A percentile compares a stretch with the other conserved stretches of the same genome.
Evolutionary conservation across 2,113 vertebrate species (phyloP).

Genomic region (Euleptes europaea): DNA sequence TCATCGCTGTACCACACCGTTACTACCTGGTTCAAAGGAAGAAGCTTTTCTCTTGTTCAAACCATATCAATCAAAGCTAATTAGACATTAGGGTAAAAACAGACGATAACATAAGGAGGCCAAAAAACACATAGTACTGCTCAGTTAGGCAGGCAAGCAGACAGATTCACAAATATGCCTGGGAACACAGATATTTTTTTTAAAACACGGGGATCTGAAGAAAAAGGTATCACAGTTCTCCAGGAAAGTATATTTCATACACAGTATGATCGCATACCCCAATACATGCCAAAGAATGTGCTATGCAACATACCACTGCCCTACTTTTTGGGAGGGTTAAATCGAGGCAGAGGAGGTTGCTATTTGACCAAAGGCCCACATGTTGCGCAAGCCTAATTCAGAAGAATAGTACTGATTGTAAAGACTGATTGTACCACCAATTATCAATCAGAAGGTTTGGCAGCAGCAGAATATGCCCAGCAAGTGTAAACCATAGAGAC

Average conservation of each 20-base stretch:
- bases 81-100: not conserved
- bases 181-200: not conserved
- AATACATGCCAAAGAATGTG: not conserved
- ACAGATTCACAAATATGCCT: not conserved
- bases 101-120: not conserved
- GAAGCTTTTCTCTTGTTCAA: conserved; percentile 6
- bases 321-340: not conserved
- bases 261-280: not conserved
- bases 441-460: not conserved
- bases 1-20: not conserved
- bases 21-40: conserved; percentile 17
- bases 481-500: not conserved
- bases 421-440: not conserved
- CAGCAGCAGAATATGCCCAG: not conserved
- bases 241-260: not conserved
- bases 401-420: too few species aligned
- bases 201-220: not conserved
- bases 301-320: not conserved
- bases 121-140: not conserved
- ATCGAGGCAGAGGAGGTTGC: not conserved
- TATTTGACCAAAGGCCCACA: not conserved
- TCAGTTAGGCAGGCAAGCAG: not conserved
- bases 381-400: too few species aligned
- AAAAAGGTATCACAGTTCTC: not conserved
- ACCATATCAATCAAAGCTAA: conserved; percentile 2